Conservation (phyloP, 2,888 invertebrate genomes). For the Lysandra bellargus region DNA sequence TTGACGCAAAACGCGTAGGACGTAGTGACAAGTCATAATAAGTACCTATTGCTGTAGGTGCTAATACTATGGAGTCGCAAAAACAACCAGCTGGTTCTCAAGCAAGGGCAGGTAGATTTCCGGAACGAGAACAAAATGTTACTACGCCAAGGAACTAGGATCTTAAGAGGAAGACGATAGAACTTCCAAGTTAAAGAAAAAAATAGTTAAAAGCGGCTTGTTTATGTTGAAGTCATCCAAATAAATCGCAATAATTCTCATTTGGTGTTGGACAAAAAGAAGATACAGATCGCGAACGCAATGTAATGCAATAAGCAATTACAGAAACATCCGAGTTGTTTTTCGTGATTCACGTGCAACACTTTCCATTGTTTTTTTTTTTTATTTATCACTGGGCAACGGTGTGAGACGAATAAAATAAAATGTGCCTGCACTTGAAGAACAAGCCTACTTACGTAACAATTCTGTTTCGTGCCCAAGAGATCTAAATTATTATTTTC, state of each 20-base stretch:
- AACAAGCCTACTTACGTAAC: conserved; percentile 2
- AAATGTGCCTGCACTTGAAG: conserved; percentile 15
- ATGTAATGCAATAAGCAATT: conserved; percentile 31
- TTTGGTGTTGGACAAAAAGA: conserved; percentile 5
- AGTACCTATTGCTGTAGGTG: background rate
- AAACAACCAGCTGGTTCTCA: background rate
- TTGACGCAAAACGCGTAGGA: conserved; percentile 13
- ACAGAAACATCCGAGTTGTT: conserved; percentile 31
- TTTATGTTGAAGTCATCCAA: background rate
- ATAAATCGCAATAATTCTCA: background rate
- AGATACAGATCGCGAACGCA: conserved; percentile 15
- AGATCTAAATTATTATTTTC: background rate
- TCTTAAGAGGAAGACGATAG: background rate
- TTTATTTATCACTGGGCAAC: conserved; percentile 24
- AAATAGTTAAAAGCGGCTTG: background rate
- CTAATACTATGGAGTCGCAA: conserved; percentile 1
- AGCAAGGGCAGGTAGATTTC: background rate
- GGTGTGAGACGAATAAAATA: conserved; percentile 28
- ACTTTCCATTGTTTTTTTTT: conserved; percentile 27
- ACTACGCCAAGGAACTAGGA: background rate
- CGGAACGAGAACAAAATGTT: background rate
- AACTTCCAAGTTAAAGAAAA: background rate
- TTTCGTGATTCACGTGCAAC: conserved; percentile 31
- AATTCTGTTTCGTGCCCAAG: background rate
- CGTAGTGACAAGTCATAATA: background rate